These are phyloP conservation scores for Tetramorium simillimum DNA, from an alignment of 1,140 invertebrate species.

Conservation along the genomic window DNA sequence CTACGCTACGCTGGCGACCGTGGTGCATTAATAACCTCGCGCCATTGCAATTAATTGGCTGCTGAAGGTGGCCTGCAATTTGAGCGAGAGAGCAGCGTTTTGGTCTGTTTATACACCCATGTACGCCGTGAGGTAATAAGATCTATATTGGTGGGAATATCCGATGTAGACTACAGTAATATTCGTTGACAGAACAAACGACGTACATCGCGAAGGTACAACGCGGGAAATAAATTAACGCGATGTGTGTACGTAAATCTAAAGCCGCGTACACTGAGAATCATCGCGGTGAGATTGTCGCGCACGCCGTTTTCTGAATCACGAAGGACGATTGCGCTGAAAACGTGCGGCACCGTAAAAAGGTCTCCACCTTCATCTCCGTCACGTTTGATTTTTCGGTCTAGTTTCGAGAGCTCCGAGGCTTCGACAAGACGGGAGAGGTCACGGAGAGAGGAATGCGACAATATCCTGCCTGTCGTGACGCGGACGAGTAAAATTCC, in stretches of 20 bases:
- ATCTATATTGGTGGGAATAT: background rate
- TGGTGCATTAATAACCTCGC: conserved; percentile 27
- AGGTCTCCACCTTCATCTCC: background rate
- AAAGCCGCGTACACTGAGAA: background rate
- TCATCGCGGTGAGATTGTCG: background rate
- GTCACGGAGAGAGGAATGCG: conserved; percentile 66
- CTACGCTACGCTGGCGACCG: background rate
- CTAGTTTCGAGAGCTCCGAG: background rate
- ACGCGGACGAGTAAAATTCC: conserved; percentile 33
- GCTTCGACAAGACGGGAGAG: conserved; percentile 42
- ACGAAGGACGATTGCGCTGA: background rate
- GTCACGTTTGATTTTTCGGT: conserved; percentile 1
- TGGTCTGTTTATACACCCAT: conserved; percentile 27
- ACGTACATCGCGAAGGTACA: background rate
- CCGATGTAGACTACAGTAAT: background rate
- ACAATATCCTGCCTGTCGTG: conserved; percentile 67
- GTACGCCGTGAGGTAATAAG: conserved; percentile 36
- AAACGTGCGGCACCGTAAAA: background rate
- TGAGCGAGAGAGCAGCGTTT: conserved; percentile 18
- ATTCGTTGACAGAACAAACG: conserved; percentile 11
- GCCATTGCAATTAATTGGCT: conserved; percentile 39
- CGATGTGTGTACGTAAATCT: background rate
- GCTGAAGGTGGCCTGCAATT: conserved; percentile 28
- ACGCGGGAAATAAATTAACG: background rate
- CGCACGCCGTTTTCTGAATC: background rate